Evolutionary conservation across 2,888 invertebrate genomes (phyloP).

Genomic region (Dryobotodes eremita): DNA sequence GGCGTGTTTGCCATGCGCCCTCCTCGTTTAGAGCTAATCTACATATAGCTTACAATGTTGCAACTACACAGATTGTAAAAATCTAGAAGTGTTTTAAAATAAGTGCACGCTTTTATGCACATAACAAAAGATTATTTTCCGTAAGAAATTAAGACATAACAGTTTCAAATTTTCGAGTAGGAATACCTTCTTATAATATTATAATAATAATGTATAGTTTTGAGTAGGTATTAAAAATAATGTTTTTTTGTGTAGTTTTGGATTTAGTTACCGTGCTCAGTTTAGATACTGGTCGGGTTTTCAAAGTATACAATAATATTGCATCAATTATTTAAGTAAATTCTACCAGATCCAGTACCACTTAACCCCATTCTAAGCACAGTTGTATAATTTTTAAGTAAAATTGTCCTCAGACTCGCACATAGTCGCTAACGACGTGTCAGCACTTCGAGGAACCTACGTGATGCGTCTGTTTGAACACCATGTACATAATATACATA

Average conservation of each 20-base stretch:
- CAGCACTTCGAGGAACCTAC: slow-evolving; percentile 75
- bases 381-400: slow-evolving; percentile 65
- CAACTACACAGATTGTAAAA: not conserved
- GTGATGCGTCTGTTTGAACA: slow-evolving; percentile 69
- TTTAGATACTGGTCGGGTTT: no score
- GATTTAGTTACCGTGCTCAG: no score
- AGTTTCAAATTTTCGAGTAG: not conserved
- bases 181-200: no score
- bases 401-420: slow-evolving; percentile 76
- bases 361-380: slow-evolving; percentile 20
- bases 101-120: no score
- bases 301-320: no score
- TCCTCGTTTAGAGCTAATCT: slow-evolving; percentile 46
- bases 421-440: slow-evolving; percentile 77
- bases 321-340: not conserved
- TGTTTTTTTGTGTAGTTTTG: no score
- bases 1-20: slow-evolving; percentile 8
- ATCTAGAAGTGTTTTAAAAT: slow-evolving; percentile 11
- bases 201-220: no score
- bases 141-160: not conserved
- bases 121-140: no score
- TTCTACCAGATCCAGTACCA: slow-evolving; percentile 14
- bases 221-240: no score
- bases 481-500: slow-evolving; percentile 55
- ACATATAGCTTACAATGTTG: slow-evolving; percentile 28